Base-by-base conservation (phyloP, 2,888 invertebrate species). In the Drosophila buzzatii region DNA sequence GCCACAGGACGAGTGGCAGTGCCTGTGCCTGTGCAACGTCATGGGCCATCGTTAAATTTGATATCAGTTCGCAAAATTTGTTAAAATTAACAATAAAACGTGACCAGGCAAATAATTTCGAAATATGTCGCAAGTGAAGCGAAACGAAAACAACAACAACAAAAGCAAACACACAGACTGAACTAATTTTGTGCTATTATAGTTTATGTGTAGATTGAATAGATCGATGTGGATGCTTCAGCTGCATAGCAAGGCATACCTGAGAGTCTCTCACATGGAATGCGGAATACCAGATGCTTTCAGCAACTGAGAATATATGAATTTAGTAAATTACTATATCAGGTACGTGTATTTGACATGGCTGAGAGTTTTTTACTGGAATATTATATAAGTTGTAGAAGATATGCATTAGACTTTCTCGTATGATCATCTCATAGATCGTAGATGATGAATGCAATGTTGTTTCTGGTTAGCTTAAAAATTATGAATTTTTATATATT, bases 81-180 rank as follows among this genome's bases (percentile, higher is more conserved):
- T 79, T 79, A 35, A 88, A 87, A 90, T 90, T 83, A 85, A 89
- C 90, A 88, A 88, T 85, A 74, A 90, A 87, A 87, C 87, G 87
- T 87, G 87, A 90, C 87, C 89, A 55, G 75, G 85, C 85, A 87
- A 87, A 88, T 80, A 70, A 81, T 73, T 57, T 49, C 74, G 67
- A 74, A 70, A 82, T 75, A 68, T 73, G 56, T 56, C 65, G 68
- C 52, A 39, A 49, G 47, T 44, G 35, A 39, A 20, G 3, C 39
- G 47, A 49, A 49, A 10, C 31, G 27, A 37, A 35, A 49, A 59
- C 16, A 23, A 59, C 49, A 20, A n/a, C 49, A 20, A n/a, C 52
- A 52, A 35, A 53, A 52, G 14, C 23, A 49, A 18, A 23, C 53
- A 31, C 39, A 51, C 33, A 10, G 42, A 44, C 33, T 37, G 37